phyloP scores from a whole-genome alignment of 2,888 invertebrate species.

The Minunthozetes semirufus region DNA sequence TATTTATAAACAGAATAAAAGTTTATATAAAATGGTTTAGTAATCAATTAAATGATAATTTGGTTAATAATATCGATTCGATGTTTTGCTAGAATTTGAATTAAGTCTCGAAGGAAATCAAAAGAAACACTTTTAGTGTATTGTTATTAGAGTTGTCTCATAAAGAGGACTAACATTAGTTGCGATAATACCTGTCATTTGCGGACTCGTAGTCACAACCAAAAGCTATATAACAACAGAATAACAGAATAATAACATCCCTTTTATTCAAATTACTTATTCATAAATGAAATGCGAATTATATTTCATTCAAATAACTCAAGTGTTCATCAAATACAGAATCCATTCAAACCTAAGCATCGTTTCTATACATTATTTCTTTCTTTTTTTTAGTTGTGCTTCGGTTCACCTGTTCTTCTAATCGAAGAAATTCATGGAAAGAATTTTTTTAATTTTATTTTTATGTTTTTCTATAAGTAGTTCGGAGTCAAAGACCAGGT shows the following conservation, averaged over 20 bases:
- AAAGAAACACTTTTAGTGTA: slow-evolving; percentile 3
- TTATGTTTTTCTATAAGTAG: too few species aligned
- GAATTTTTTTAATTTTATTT: too few species aligned
- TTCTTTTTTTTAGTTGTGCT: too few species aligned
- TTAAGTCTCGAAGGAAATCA: slow-evolving; percentile 20
- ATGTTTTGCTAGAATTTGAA: slow-evolving; percentile 2
- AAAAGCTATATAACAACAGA: too few species aligned
- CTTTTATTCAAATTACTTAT: slow-evolving; percentile 14
- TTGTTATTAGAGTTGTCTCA: not conserved
- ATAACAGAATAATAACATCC: too few species aligned
- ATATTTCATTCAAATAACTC: not conserved
- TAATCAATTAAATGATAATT: not conserved
- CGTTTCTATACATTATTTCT: too few species aligned
- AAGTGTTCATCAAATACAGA: not conserved
- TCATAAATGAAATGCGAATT: not conserved
- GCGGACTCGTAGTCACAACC: too few species aligned
- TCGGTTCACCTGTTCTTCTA: too few species aligned
- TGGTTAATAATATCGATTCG: not conserved
- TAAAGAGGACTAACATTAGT: too few species aligned
- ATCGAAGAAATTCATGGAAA: too few species aligned
- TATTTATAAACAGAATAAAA: not conserved
- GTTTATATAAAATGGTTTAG: not conserved
- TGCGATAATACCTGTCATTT: not conserved
- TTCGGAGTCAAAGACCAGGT: too few species aligned
- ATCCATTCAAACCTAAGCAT: too few species aligned